Base-by-base conservation (phyloP, 2,113 vertebrate genomes). In the Planiliza haematocheilus region DNA sequence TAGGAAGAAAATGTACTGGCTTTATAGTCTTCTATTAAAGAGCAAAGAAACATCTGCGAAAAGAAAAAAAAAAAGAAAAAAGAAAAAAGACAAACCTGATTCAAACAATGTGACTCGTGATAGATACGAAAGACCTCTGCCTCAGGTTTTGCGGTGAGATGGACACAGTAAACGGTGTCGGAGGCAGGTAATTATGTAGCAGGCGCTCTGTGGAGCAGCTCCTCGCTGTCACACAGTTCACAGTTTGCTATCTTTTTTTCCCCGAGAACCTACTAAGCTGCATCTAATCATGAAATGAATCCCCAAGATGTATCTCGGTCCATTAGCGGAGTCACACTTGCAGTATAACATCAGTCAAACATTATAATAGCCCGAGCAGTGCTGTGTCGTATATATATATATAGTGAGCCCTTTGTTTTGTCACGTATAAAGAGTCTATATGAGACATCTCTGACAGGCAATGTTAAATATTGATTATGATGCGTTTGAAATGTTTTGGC, bases 391-490 rank as follows among this genome's bases (percentile, higher is more conserved):
- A 41, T 70, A 61, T 62, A 58, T 52, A 53, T 37, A 42, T 46
- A 30, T 30, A 30, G 58, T 41, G 7, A 81, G 73, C 80, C 74
- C 76, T 85, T 88, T 88, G 83, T 91, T 88, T 88, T 81, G 83
- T 84, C 69, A 71, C 88, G 93, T 92, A 85, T 77, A 67, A 67
- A 90, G 64, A 82, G 64, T 71, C 82, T 56, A 74, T 55, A 76
- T 87, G 76, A 82, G 41, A 86, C 86, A 65, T 86, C 53, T 90
- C 62, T 93, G 91, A 90, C 90, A 89, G 50, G 66, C 8, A 77
- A 91, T 88, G 94, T 96, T 93, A 95, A 96, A 95, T 95, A 95
- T 95, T 94, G 93, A 96, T 95, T 93, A 93, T 82, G 36, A 72
- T 85, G 80, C 82, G 83, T 94, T 96, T 92, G 92, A 92, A 93